phyloP scores from a whole-genome alignment of 2,888 invertebrate species.

The Acleris literana region DNA sequence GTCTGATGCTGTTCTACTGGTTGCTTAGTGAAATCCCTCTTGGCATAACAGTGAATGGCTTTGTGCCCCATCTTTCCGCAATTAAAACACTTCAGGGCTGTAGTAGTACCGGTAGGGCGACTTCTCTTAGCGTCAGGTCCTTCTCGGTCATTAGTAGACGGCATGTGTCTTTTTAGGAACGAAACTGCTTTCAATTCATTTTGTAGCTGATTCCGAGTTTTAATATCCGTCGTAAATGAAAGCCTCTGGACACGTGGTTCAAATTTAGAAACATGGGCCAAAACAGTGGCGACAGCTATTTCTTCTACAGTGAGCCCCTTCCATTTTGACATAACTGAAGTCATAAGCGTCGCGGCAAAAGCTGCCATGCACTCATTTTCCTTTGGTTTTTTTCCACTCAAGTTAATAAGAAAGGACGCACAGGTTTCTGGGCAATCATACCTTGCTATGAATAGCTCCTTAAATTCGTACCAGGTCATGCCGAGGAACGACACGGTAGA shows the following conservation, averaged over 20 bases:
- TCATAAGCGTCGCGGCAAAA: conserved; percentile 32
- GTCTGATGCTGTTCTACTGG: background rate
- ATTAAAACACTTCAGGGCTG: background rate
- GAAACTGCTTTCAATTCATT: conserved; percentile 31
- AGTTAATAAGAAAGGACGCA: background rate
- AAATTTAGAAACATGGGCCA: conserved; percentile 24
- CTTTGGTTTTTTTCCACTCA: conserved; percentile 22
- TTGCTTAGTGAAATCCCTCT: background rate
- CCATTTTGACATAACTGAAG: conserved; percentile 22
- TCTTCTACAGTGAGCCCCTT: conserved; percentile 20
- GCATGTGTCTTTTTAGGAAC: conserved; percentile 13
- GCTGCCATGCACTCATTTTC: conserved; percentile 35
- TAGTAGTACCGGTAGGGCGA: background rate
- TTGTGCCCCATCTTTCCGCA: conserved; percentile 5
- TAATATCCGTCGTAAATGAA: conserved; percentile 31
- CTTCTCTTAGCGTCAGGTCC: background rate
- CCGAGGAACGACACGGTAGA: conserved; percentile 29
- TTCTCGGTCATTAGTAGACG: background rate
- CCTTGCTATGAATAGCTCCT: conserved; percentile 22
- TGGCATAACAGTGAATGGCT: background rate
- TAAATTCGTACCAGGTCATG: conserved; percentile 35
- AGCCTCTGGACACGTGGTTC: conserved; percentile 29
- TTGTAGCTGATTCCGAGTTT: conserved; percentile 25
- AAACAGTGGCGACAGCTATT: conserved; percentile 24
- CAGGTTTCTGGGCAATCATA: conserved; percentile 17